Base-by-base conservation (phyloP, 2,113 vertebrate species). In the Chaenocephalus aceratus region DNA sequence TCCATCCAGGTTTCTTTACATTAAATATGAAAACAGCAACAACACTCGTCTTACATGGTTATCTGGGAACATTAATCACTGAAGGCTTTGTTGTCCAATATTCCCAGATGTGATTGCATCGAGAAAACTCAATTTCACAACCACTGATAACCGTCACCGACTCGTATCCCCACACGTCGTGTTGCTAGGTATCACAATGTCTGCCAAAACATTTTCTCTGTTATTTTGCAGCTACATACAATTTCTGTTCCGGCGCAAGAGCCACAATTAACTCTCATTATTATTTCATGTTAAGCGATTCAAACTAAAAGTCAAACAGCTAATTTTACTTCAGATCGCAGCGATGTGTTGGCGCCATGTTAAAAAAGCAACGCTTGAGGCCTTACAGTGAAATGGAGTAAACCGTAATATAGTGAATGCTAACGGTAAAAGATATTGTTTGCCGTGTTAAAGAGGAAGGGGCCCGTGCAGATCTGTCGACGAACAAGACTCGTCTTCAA, bases 401-500 rank as follows among this genome's bases (percentile, higher is more conserved):
- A 11, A 59, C 51, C 14, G 3, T 23, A 61, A 59, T n/a, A 48
- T 11, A 61, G 8, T 10, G 6, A 26, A 60, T 72, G 56, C 41
- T 30, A 49, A 72, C 5, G 15, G 30, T 26, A 49, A 34, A 51
- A 41, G 30, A 62, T 2, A 45, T 60, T 54, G 10, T 69, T 68
- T 75, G 6, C 51, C 18, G 2, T 66, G 15, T 54, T 64, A 63
- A 65, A 54, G 34, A 75, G 15, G 34, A 58, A 6, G 48, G 67
- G 57, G 57, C 30, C 57, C 2, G 71, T 16, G 12, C 11, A 75
- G 61, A 68, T 86, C n/a, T 44, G 49, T 80, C 18, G 66, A 80
- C 65, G 58, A 78, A 65, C 56, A 79, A 70, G 61, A 51, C 54
- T 69, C 11, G 1, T 82, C 66, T 62, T 61, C 56, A 77, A 62